Base-by-base conservation (phyloP, 92 coral and sea anemone species). In the Epizoanthus illoricatus region DNA sequence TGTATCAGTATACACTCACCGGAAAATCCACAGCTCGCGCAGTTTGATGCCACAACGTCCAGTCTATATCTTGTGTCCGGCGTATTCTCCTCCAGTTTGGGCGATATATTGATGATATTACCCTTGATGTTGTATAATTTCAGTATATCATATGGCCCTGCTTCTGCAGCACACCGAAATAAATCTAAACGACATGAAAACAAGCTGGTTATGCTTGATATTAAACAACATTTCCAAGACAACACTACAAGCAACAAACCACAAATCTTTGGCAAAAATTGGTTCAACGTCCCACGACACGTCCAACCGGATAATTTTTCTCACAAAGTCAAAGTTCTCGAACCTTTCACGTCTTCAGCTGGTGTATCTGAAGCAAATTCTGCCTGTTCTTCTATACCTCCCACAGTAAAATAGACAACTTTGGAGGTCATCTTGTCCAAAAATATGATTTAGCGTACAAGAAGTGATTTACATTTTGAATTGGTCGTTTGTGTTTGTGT, bases 161-260 rank as follows among this genome's bases (percentile, higher is more conserved):
- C 97, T 74, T 93, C 97, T 52, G 97, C 97, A 3, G 97, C 97
- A 70, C 91, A 88, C 4, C 97, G 94, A 72, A 93, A 93, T 63
- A 93, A 83, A 76, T 93, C 97, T 93, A 85, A 43, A 58, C 21
- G 23, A 39, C 19, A 33, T 57, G 55, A 43, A 41, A 66, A 24
- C 11, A n/a, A 20, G 23, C 47, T 16, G 15, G 71, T 71, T 23
- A 52, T 11, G n/a, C 1, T 10, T 12, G 12, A 4, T 5, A 42
- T 62, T 20, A 60, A 18, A 60, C 63, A 61, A 36, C 65, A 40
- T 63, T 63, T 78, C 54, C 40, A 11, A 42, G 36, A n/a, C 52
- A 57, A 42, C 21, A 45, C 76, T 71, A 71, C 76, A 43, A n/a
- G 40, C 76, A 71, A 71, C 76, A 71, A 20, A 47, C 56, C 56